Evolutionary conservation across 2,113 vertebrate species (phyloP).

Genomic region (Marmota flaviventris): DNA sequence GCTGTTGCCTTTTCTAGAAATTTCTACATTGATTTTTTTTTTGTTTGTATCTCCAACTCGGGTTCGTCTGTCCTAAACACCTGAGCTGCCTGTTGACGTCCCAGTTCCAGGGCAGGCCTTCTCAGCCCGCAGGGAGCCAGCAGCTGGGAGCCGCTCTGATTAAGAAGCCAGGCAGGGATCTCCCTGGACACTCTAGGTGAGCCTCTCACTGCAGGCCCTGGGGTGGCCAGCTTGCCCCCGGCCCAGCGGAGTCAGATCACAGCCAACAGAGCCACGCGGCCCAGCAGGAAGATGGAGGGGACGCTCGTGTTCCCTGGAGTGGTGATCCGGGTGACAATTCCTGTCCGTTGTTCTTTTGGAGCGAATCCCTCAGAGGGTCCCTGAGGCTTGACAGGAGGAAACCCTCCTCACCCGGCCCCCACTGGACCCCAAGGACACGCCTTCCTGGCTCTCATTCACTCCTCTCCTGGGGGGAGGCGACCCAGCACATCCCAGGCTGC

Average conservation of each 20-base stretch:
- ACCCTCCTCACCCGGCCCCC: neutral
- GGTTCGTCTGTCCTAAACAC: neutral
- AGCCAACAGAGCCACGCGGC: fast-evolving
- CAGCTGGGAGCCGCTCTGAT: neutral
- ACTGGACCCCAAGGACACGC: neutral
- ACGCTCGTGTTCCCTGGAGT: neutral
- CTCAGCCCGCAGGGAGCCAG: too few species aligned
- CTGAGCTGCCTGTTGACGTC: neutral
- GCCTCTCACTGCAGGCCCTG: neutral
- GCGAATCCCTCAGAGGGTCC: neutral
- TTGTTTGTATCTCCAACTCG: neutral
- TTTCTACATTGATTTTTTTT: neutral
- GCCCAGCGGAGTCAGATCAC: neutral
- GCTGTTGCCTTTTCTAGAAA: conserved; percentile 49
- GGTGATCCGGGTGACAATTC: neutral
- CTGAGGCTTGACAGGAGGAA: conserved; percentile 21
- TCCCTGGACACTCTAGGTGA: neutral
- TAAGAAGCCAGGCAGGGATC: neutral
- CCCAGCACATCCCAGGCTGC: neutral
- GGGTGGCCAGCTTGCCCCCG: neutral
- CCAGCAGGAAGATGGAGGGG: neutral
- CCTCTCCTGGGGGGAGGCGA: conserved; percentile 28
- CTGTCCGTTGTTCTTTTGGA: neutral
- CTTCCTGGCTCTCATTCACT: conserved; percentile 55
- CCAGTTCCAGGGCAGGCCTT: neutral